phyloP scores from a whole-genome alignment of 2,888 invertebrate species.

The Chironomus riparius region DNA sequence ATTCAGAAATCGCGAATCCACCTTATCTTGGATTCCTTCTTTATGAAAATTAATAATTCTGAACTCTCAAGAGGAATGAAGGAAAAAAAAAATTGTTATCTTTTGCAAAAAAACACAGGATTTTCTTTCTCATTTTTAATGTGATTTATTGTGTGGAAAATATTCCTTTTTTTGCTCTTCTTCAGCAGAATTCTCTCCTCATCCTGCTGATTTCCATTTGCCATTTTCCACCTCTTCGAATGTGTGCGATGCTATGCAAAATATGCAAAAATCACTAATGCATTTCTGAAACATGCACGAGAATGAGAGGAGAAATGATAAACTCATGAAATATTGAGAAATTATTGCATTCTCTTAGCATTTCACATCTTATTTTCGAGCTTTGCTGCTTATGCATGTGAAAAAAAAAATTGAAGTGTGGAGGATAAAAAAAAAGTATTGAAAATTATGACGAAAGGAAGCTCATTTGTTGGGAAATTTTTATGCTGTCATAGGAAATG shows the following conservation, averaged over 20 bases:
- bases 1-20: no score
- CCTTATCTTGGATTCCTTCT: no score
- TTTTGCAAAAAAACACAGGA: background rate
- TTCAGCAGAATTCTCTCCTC: background rate
- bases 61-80: no score
- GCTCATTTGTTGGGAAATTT: background rate
- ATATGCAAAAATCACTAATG: conserved; percentile 26
- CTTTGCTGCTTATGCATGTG: background rate
- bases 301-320: conserved; percentile 9
- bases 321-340: conserved; percentile 24
- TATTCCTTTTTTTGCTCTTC: background rate
- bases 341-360: conserved; percentile 21
- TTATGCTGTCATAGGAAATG: no score
- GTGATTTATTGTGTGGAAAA: conserved; percentile 26
- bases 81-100: background rate
- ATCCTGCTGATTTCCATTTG: background rate
- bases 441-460: background rate
- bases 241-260: background rate
- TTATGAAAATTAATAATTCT: no score
- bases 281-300: conserved; percentile 20
- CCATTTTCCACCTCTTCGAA: background rate
- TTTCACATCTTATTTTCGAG: background rate
- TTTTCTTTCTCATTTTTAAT: background rate
- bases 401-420: background rate
- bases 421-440: background rate